Percentiles rank a stretch among this genome's conserved stretches.
These are phyloP conservation scores for Diorhabda elongata DNA, from an alignment of 1,140 invertebrate genomes.

Conservation along the genomic window DNA sequence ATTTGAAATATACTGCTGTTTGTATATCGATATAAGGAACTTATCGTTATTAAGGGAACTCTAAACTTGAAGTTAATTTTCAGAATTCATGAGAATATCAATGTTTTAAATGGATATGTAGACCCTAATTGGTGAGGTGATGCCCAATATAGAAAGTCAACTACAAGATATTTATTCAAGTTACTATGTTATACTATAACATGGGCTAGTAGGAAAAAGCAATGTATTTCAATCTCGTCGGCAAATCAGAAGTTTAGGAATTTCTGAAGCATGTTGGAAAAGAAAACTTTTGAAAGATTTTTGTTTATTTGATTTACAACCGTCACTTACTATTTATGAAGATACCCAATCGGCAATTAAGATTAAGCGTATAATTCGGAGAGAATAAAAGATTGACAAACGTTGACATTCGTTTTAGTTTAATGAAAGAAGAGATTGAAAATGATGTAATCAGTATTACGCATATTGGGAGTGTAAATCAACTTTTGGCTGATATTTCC, in stretches of 20 bases:
- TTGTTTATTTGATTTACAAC: background rate
- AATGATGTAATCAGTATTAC: no score
- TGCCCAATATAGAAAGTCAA: slow-evolving; percentile 43
- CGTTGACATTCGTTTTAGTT: slow-evolving; percentile 31
- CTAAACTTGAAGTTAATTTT: no score
- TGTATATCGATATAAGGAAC: no score
- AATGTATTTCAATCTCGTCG: slow-evolving; percentile 26
- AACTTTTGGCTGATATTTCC: no score
- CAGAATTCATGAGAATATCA: no score
- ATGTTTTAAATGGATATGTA: slow-evolving; percentile 34
- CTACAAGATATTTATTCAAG: slow-evolving; percentile 43
- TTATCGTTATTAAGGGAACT: no score
- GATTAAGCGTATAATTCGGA: slow-evolving; percentile 37
- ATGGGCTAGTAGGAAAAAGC: slow-evolving; percentile 32
- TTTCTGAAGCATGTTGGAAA: slow-evolving; percentile 38
- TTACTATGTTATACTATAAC: slow-evolving; percentile 23
- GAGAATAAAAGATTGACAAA: slow-evolving; percentile 30
- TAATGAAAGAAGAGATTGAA: no score
- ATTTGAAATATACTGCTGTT: no score
- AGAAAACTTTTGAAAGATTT: slow-evolving; percentile 39
- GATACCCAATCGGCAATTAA: slow-evolving; percentile 38
- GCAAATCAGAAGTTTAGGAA: slow-evolving; percentile 32
- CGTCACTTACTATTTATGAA: slow-evolving; percentile 20
- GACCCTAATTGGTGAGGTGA: slow-evolving; percentile 48
- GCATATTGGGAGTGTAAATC: no score